Evolutionary conservation across 2,888 invertebrate genomes (phyloP).

Genomic region (Agrotis puta): DNA sequence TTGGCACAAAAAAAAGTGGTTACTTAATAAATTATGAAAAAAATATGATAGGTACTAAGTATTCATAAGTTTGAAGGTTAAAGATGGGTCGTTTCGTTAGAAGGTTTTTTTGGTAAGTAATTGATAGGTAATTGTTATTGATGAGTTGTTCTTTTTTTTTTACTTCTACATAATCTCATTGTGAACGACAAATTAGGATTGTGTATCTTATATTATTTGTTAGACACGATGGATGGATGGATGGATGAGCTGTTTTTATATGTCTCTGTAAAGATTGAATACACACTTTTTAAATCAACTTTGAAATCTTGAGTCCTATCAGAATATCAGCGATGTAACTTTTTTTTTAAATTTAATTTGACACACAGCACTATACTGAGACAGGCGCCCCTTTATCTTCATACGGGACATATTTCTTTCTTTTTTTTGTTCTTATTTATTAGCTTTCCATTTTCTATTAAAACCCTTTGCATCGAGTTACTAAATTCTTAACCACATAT

Average conservation of each 20-base stretch:
- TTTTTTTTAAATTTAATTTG: too few species aligned
- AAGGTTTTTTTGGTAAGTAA: conserved; percentile 38
- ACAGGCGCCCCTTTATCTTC: too few species aligned
- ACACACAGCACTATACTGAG: too few species aligned
- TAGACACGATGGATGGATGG: too few species aligned
- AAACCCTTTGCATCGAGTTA: neutral
- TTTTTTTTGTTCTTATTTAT: too few species aligned
- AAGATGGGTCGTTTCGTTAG: conserved; percentile 28
- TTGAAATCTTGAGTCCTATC: too few species aligned
- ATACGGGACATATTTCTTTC: too few species aligned
- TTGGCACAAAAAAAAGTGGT: conserved; percentile 56
- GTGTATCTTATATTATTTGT: neutral
- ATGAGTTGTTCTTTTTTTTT: conserved; percentile 16
- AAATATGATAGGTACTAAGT: conserved; percentile 30
- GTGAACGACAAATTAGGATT: conserved; percentile 21
- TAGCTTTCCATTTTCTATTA: too few species aligned
- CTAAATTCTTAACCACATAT: neutral
- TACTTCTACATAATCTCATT: neutral
- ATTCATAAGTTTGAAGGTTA: conserved; percentile 32
- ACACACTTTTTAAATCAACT: neutral
- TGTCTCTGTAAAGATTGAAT: neutral
- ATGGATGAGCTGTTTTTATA: neutral
- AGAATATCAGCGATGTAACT: too few species aligned
- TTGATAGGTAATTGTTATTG: conserved; percentile 40
- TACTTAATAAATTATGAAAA: conserved; percentile 40